Evolutionary conservation across 2,888 invertebrate species (phyloP).

Genomic region (Icerya purchasi): DNA sequence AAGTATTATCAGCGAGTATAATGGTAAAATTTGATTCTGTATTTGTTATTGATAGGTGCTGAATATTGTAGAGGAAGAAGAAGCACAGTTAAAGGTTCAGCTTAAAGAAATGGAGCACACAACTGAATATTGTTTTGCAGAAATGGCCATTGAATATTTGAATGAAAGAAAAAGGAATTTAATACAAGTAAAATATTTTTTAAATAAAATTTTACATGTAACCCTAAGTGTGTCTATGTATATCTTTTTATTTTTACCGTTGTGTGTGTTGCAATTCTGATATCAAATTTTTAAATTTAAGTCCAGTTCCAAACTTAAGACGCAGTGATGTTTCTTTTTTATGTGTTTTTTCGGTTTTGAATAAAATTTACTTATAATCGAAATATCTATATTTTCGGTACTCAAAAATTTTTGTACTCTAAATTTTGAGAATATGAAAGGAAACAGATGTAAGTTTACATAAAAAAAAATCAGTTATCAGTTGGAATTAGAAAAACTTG

Average conservation of each 20-base stretch:
- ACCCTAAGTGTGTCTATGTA: background rate
- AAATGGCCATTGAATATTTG: conserved; percentile 55
- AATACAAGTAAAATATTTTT: no score
- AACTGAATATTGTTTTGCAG: conserved; percentile 66
- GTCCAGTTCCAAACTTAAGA: background rate
- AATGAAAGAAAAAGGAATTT: conserved; percentile 34
- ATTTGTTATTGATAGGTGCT: conserved; percentile 30
- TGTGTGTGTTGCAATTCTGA: background rate
- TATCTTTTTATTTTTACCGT: background rate
- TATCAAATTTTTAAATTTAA: background rate
- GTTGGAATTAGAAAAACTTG: no score
- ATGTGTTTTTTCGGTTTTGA: no score
- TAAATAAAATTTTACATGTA: conserved; percentile 7
- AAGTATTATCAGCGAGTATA: no score
- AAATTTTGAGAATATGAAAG: no score
- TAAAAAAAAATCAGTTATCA: no score
- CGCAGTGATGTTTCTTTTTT: background rate
- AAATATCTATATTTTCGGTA: no score
- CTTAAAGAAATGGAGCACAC: conserved; percentile 42
- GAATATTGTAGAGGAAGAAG: conserved; percentile 52
- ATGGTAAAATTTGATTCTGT: no score
- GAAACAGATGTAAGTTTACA: no score
- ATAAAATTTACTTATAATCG: no score
- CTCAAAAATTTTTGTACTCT: no score
- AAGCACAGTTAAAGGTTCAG: conserved; percentile 35